Conservation (phyloP, 1,140 invertebrate genomes). For the Diorhabda carinulata region DNA sequence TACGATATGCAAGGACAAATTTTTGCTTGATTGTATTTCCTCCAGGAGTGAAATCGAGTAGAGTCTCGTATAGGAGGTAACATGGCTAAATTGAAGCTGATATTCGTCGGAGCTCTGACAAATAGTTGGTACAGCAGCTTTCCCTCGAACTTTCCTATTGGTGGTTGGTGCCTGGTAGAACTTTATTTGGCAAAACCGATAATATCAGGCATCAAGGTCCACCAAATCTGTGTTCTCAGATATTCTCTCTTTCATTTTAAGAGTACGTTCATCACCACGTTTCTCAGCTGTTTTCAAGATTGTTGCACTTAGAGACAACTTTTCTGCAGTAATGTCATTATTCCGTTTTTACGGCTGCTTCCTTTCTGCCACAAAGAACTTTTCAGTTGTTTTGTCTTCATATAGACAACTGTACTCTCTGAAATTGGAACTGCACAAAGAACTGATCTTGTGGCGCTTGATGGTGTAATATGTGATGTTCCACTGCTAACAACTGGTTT, state of each 20-base stretch:
- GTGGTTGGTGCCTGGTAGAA: not conserved
- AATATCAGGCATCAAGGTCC: too few species aligned
- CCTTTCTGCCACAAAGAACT: not conserved
- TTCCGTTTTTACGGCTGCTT: not conserved
- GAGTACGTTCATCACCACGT: not conserved
- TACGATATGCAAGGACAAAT: too few species aligned
- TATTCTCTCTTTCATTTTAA: not conserved
- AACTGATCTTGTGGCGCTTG: too few species aligned
- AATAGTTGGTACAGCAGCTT: not conserved
- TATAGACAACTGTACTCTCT: not conserved
- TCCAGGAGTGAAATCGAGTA: too few species aligned
- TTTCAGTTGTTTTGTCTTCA: constrained; percentile 1
- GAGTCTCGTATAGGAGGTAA: too few species aligned
- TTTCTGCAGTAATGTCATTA: not conserved
- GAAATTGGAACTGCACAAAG: not conserved
- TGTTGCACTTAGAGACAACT: not conserved
- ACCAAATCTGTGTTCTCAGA: too few species aligned
- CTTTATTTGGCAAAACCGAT: not conserved
- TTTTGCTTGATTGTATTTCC: too few species aligned
- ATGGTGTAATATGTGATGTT: too few species aligned
- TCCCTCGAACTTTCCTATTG: not conserved
- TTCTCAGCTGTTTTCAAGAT: not conserved
- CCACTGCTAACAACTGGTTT: too few species aligned
- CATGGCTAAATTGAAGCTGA: not conserved
- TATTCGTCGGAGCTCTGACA: not conserved